Base-by-base conservation (phyloP, 2,888 invertebrate genomes). In the Lepidochitona cinerea region DNA sequence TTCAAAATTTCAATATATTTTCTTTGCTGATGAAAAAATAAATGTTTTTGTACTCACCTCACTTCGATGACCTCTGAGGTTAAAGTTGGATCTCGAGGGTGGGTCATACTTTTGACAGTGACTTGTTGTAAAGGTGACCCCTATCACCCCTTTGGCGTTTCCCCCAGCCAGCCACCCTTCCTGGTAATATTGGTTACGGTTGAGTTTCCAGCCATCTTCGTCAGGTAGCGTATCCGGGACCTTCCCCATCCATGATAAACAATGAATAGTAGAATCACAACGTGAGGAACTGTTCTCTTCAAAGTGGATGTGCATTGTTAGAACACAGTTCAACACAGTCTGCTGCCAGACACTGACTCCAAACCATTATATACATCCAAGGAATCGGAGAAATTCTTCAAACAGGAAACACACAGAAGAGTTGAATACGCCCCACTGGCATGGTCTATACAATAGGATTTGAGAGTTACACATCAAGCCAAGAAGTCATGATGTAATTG, bases 221-320 rank as follows among this genome's bases (percentile, higher is more conserved):
- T 97, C 97, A 53, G 97, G 97, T 86, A 97, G 93, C 90, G 97
- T 96, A 90, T 98, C 97, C 81, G 97, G 97, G 86, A 97, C 97
- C 92, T 97, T 97, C 82, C 97, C 97, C 98, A 98, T 98, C 98
- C 98, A 98, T 87, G 97, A 97, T 90, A 98, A 93, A 85, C 97
- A 96, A 87, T 97, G 93, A 89, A 98, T 96, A 85, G 96, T 95
- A 92, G 97, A 97, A 92, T 98, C 98, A 92, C 97, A 97, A 92
- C 96, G 96, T 84, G 97, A 96, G 91, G 96, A 97, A 85, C 95
- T 94, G 91, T 96, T 96, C 89, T 96, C 95, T 92, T 98, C 98
- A 91, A 97, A 97, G 93, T 97, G 96, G 89, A 98, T 94, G 94
- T 97, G 97, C 98, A 98, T 98, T 67, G 41, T 18, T 18, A 41